Evolutionary conservation across 2,888 invertebrate species (phyloP).

Genomic region (Altica lythri): DNA sequence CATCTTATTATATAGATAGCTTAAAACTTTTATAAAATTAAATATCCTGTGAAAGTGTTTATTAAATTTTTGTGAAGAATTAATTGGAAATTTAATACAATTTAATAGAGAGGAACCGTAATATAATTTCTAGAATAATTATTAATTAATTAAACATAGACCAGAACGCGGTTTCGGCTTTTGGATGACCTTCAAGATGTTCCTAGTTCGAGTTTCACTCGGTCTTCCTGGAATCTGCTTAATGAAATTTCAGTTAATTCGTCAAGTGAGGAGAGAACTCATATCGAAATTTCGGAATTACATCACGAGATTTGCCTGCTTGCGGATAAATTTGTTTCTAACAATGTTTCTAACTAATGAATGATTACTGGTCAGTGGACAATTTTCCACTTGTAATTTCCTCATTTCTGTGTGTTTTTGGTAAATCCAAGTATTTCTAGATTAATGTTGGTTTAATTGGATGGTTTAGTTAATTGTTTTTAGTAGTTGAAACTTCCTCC

Average conservation of each 20-base stretch:
- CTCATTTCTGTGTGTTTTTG: slow-evolving; percentile 5
- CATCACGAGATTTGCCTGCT: no score
- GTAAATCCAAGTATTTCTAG: not conserved
- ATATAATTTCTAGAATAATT: slow-evolving; percentile 38
- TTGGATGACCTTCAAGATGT: slow-evolving; percentile 33
- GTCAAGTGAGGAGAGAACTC: slow-evolving; percentile 20
- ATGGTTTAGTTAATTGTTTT: slow-evolving; percentile 1
- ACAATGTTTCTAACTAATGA: slow-evolving; percentile 6
- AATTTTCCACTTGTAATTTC: not conserved
- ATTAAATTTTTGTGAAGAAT: no score
- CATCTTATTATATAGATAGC: no score
- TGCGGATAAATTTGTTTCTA: slow-evolving; percentile 6
- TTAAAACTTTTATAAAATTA: no score
- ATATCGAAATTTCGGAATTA: slow-evolving; percentile 17
- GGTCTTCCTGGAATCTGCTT: slow-evolving; percentile 27
- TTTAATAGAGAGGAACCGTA: slow-evolving; percentile 38
- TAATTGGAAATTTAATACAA: slow-evolving; percentile 27
- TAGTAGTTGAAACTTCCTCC: no score
- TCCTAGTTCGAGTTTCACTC: not conserved
- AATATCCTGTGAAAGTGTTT: no score
- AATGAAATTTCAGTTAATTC: slow-evolving; percentile 30
- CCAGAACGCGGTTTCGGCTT: slow-evolving; percentile 28
- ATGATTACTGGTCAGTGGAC: not conserved
- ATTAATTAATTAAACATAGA: slow-evolving; percentile 29
- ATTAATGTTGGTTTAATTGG: not conserved